Conservation (phyloP, 2,888 invertebrate genomes). For the Pterostichus niger region DNA sequence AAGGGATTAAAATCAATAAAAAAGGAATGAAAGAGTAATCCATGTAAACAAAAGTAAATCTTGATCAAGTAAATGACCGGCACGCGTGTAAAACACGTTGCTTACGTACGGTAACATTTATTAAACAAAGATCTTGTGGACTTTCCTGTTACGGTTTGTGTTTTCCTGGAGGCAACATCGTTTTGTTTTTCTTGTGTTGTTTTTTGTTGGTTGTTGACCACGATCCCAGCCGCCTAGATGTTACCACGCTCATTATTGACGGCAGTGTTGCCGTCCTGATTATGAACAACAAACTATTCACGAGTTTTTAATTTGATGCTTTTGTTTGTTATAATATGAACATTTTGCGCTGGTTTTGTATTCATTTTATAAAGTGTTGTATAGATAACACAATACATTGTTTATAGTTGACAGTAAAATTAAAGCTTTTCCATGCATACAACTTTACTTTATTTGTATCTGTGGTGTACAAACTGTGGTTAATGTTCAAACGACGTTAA, state of each 20-base stretch:
- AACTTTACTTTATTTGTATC: slow-evolving; percentile 3
- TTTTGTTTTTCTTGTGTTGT: slow-evolving; percentile 19
- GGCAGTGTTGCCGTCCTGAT: neutral
- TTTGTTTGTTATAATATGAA: slow-evolving; percentile 24
- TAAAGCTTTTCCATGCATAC: neutral
- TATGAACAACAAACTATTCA: slow-evolving; percentile 18
- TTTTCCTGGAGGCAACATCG: slow-evolving; percentile 27
- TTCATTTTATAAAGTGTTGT: slow-evolving; percentile 12
- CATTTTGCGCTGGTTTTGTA: slow-evolving; percentile 3
- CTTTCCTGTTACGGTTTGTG: slow-evolving; percentile 6
- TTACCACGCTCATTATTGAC: slow-evolving; percentile 17
- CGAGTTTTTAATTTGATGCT: slow-evolving; percentile 25
- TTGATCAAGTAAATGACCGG: too few species aligned
- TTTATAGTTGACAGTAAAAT: slow-evolving; percentile 14
- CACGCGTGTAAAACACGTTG: too few species aligned
- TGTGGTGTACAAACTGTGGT: too few species aligned
- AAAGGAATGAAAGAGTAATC: too few species aligned
- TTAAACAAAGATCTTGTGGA: neutral
- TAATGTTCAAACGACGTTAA: too few species aligned
- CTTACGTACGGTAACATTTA: too few species aligned
- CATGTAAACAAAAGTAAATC: too few species aligned
- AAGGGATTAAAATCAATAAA: too few species aligned
- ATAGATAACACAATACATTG: slow-evolving; percentile 13
- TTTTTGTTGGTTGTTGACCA: neutral
- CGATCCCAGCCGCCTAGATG: slow-evolving; percentile 4